These are phyloP conservation scores for Clunio marinus DNA, from an alignment of 2,888 invertebrate species.

Conservation along the genomic window DNA sequence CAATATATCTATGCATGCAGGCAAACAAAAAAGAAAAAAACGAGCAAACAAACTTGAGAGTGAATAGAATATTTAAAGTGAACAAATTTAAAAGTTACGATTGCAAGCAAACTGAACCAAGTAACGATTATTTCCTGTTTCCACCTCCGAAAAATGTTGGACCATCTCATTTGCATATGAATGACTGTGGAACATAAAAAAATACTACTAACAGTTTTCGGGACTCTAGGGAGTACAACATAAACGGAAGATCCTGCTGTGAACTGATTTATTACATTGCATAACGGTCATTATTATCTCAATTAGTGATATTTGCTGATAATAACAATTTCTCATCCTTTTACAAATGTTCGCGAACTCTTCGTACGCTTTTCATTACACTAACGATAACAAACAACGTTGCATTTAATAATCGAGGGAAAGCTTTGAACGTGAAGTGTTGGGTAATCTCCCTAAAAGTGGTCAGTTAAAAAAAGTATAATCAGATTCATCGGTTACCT, in stretches of 20 bases:
- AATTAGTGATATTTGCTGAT: neutral
- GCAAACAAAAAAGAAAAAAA: neutral
- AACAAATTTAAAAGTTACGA: neutral
- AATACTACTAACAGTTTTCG: neutral
- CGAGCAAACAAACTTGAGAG: neutral
- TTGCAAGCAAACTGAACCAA: neutral
- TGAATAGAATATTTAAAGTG: neutral
- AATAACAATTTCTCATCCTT: too few relatives aligned
- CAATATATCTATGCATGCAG: too few relatives aligned
- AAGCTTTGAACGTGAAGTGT: too few relatives aligned
- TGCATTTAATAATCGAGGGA: too few relatives aligned
- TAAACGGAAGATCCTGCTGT: too few relatives aligned
- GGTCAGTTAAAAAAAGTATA: too few relatives aligned
- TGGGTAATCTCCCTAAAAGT: too few relatives aligned
- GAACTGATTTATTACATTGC: neutral
- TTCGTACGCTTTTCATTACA: too few relatives aligned
- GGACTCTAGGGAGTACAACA: neutral
- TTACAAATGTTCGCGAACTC: too few relatives aligned
- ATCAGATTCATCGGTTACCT: neutral
- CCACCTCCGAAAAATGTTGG: neutral
- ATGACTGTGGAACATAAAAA: neutral
- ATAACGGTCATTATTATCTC: conserved; percentile 6
- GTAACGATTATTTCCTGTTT: neutral
- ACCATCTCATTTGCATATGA: neutral
- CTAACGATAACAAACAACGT: too few relatives aligned